Conservation (phyloP, 2,113 vertebrate genomes). For the Pterocles burchelli region DNA sequence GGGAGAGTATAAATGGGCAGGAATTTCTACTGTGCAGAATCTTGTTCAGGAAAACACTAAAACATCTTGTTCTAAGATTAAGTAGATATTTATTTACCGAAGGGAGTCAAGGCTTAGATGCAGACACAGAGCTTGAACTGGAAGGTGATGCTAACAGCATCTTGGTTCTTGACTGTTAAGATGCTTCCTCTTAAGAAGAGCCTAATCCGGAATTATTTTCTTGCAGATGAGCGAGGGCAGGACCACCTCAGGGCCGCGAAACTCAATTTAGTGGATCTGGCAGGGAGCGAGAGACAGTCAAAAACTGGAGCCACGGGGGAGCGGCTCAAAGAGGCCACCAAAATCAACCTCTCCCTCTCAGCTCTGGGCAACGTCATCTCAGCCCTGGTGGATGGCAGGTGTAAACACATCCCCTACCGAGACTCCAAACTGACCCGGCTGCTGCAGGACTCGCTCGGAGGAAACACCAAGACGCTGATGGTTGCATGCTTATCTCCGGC, state of each 20-base stretch:
- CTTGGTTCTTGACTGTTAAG: background rate
- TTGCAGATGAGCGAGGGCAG: constrained; percentile 80
- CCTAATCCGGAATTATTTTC: background rate
- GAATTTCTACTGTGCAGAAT: background rate
- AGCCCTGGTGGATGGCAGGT: constrained; percentile 84
- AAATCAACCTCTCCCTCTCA: constrained; percentile 91
- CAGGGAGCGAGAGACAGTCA: constrained; percentile 90
- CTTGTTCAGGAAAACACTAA: background rate
- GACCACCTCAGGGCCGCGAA: constrained; percentile 87
- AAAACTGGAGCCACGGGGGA: constrained; percentile 88
- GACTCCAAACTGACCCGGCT: constrained; percentile 92
- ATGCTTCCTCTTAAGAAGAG: background rate
- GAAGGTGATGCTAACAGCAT: fast-evolving
- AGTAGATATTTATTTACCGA: background rate
- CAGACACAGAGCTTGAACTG: background rate
- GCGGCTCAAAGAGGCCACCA: constrained; percentile 87
- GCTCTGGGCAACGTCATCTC: constrained; percentile 91
- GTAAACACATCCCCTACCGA: constrained; percentile 85
- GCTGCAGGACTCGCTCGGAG: constrained; percentile 90
- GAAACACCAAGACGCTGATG: constrained; percentile 91
- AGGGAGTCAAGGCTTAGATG: background rate
- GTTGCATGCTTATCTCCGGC: constrained; percentile 88
- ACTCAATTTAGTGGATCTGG: constrained; percentile 89
- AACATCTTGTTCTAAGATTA: background rate
- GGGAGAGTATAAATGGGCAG: background rate